Evolutionary conservation across 2,888 invertebrate genomes (phyloP), one percentile per base, ranked within the genome.

Genomic region (Hydroisotoma schaefferi): DNA sequence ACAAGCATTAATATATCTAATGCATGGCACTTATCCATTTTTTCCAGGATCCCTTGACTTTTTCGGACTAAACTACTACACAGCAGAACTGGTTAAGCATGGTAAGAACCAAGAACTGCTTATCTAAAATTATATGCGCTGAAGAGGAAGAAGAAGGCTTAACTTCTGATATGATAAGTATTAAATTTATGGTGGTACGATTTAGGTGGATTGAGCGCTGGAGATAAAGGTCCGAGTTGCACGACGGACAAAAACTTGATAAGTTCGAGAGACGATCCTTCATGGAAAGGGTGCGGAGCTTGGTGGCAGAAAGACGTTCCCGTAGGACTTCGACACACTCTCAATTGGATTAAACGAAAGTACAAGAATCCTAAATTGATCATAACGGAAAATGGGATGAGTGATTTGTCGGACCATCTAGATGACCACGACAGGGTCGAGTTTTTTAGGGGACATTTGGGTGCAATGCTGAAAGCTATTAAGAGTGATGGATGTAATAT

Each of bases 21-120:
- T 33, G 33, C 8, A 8, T 33, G 15, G 15, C 15, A 33, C 33
- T 33, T n/a, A 15, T 8, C 6, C 29, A n/a, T 44, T 51, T 25
- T 26, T 18, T 12, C 33, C 28, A 69, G 69, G 71, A 2, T 55
- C 70, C 0, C 15, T 61, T 33, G 72, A 72, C 27, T 72, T 71
- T 47, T 28, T 72, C n/a, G 72, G 72, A 8, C 25, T 72, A 0
- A 72, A 72, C 44, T 69, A 67, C 28, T 72, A 72, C 33, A 65
- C 52, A 28, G 23, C 52, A 0, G 26, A 29, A 46, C 53, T 38
- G 20, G 56, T 23, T 10, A 20, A 20, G 12, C 3, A 2, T 29
- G n/a, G n/a, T 23, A 18, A 25, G 1, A 15, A 2, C 8, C 33
- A 5, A 26, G 33, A 43, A 53, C 23, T n/a, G 28, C 2, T n/a